Evolutionary conservation across 1,140 invertebrate species (phyloP), one percentile per base, ranked within the genome.

Genomic region (Littorina saxatilis): DNA sequence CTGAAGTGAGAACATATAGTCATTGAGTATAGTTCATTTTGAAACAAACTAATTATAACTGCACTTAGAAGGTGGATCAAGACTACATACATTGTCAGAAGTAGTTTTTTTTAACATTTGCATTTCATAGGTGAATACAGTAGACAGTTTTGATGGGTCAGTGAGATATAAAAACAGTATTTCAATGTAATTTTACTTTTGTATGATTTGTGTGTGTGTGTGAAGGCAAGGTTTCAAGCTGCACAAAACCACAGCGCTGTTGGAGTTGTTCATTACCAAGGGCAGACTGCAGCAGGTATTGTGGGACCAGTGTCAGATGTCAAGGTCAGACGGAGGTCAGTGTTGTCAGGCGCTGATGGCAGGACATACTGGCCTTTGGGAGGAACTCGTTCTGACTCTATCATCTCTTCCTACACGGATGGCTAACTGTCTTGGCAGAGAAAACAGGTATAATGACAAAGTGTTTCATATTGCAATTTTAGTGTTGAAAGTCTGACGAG

Each of bases 351-450:
- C 9, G 15, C n/a, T 27, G 27, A 23, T 43, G 17, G 37, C 55
- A 2, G 35, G 76, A 27, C 52, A 39, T 32, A 35, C 37, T 13
- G 76, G 76, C 29, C 23, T 82, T 20, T 89, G 87, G 84, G 87
- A 88, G 9, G 86, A 89, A 61, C 83, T 88, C 13, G 83, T 90
- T 20, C 80, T 63, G 27, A 80, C 77, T 5, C 39, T 89, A 0
- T 61, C 81, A 0, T 83, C 86, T 40, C 82, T 91, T 35, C 89
- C 90, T 40, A 88, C 90, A 29, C 87, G 83, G 75, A 81, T 88
- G 75, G 89, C 88, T 15, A 90, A 90, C 80, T 86, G 83, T 58
- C 80, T 89, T 23, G 81, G 88, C 50, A 83, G 81, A 66, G 79
- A 87, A 76, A 88, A 79, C 68, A 86, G 87, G 87, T 66, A 50